Percentiles rank a stretch among this genome's conserved stretches.
Evolutionary conservation across 1,140 invertebrate species (phyloP).

Genomic region (Gryon sp.): DNA sequence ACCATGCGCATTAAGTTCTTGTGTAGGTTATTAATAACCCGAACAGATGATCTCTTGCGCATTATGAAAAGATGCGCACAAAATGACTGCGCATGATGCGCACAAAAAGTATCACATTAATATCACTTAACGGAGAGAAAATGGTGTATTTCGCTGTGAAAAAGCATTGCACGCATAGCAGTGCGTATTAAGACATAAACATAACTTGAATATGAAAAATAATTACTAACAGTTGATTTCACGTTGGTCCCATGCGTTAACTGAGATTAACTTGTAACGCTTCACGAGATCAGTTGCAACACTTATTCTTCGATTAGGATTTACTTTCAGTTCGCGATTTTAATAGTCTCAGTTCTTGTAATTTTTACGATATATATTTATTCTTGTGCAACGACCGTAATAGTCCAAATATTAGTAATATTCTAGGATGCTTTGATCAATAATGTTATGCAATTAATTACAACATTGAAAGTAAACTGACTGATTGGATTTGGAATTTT

Average conservation of each 20-base stretch:
- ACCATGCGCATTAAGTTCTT: too few relatives aligned
- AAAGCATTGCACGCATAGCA: too few relatives aligned
- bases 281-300: slow-evolving; percentile 39
- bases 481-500: background rate
- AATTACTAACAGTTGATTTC: too few relatives aligned
- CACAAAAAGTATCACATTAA: too few relatives aligned
- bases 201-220: too few relatives aligned
- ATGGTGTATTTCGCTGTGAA: too few relatives aligned
- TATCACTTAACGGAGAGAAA: too few relatives aligned
- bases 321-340: slow-evolving; percentile 36
- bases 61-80: too few relatives aligned
- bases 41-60: too few relatives aligned
- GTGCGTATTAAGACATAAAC: too few relatives aligned
- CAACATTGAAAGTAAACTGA: slow-evolving; percentile 22
- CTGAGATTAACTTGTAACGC: slow-evolving; percentile 39
- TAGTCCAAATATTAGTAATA: slow-evolving; percentile 41
- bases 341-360: slow-evolving; percentile 17
- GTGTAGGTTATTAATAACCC: too few relatives aligned
- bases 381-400: slow-evolving; percentile 26
- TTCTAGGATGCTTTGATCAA: slow-evolving; percentile 30
- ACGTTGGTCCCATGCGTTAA: slow-evolving; percentile 1
- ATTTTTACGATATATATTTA: slow-evolving; percentile 34
- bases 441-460: slow-evolving; percentile 27
- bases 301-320: slow-evolving; percentile 39
- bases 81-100: too few relatives aligned